Conservation (phyloP, 2,888 invertebrate species). For the Papilio gigon region DNA sequence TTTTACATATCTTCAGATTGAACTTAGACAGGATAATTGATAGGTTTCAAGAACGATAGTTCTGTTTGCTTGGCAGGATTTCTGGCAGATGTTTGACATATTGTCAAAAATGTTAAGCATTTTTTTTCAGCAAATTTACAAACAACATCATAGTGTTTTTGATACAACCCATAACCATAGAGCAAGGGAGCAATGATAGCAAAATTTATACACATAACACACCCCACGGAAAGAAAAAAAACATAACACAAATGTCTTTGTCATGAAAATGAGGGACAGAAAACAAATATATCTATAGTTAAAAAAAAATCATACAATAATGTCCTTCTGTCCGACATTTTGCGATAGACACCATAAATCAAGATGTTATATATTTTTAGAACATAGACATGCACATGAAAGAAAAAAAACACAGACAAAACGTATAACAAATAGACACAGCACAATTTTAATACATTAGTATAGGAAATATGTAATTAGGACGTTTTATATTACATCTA, state of each 20-base stretch:
- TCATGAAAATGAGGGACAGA: background rate
- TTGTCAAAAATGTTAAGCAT: no score
- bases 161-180: constrained; percentile 21
- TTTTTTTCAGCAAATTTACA: no score
- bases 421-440: background rate
- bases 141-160: background rate
- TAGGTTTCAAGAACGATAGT: no score
- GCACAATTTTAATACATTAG: background rate
- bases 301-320: background rate
- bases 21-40: no score
- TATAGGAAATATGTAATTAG: background rate
- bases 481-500: background rate
- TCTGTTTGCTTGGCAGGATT: background rate
- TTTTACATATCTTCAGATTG: no score
- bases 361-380: constrained; percentile 40
- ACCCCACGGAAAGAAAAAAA: constrained; percentile 58
- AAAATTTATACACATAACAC: constrained; percentile 68
- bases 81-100: background rate
- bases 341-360: background rate
- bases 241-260: constrained; percentile 18
- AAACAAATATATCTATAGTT: constrained; percentile 1
- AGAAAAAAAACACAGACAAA: constrained; percentile 7
- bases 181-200: constrained; percentile 1
- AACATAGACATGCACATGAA: constrained; percentile 31
- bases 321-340: constrained; percentile 3